A percentile compares a stretch with the other conserved stretches of the same genome.
Evolutionary conservation across 1,140 invertebrate species (phyloP).

Genomic region (Theocolax elegans): DNA sequence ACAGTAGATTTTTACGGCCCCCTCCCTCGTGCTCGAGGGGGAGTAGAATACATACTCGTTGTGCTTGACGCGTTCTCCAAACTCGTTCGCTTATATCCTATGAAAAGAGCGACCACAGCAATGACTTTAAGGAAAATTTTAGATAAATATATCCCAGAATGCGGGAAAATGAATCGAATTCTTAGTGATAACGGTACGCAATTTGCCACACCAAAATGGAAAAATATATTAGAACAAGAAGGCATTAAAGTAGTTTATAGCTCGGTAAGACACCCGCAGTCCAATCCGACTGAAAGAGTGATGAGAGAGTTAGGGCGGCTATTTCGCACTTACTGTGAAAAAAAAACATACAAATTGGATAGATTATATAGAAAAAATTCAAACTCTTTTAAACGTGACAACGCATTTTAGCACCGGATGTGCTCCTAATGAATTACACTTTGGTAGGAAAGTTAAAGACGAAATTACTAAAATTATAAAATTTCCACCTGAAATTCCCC

Average conservation of each 20-base stretch:
- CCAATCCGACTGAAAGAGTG: constrained; percentile 3
- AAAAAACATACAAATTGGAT: not conserved
- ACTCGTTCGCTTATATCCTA: no score
- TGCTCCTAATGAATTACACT: not conserved
- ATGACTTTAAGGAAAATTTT: no score
- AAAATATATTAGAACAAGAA: not conserved
- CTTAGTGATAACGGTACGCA: constrained; percentile 10
- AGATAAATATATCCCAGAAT: no score
- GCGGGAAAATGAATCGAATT: not conserved
- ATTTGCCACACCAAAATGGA: not conserved
- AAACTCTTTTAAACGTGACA: not conserved
- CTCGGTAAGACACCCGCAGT: constrained; percentile 2
- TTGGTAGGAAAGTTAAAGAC: no score
- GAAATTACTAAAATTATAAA: no score
- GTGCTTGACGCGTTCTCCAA: no score
- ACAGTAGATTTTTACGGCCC: no score
- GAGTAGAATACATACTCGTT: no score
- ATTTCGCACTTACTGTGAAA: constrained; percentile 4
- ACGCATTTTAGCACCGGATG: not conserved
- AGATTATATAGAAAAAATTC: not conserved
- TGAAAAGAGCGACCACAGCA: no score
- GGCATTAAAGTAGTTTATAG: not conserved
- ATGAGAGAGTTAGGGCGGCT: not conserved
- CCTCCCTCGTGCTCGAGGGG: no score
- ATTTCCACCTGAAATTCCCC: no score